phyloP scores from a whole-genome alignment of 2,888 invertebrate species.

The Ochropleura plecta region DNA sequence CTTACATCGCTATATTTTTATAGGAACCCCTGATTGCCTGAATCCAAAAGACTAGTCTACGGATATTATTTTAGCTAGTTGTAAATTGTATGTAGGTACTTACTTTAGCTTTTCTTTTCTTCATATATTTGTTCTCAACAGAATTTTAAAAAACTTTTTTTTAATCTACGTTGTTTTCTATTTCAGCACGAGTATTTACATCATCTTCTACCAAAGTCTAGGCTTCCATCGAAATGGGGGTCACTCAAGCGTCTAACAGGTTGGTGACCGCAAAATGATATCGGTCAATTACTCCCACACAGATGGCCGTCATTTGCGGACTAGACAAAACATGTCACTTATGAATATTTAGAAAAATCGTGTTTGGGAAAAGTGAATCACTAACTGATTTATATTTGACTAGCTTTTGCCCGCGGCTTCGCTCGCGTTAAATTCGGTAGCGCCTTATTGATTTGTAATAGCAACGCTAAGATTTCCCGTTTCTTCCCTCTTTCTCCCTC shows the following conservation, averaged over 20 bases:
- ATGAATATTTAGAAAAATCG: slow-evolving; percentile 7
- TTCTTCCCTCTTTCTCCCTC: too few species aligned
- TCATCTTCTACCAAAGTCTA: neutral
- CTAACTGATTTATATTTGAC: neutral
- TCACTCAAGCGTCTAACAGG: neutral
- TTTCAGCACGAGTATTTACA: neutral
- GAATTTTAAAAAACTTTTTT: neutral
- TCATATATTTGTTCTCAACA: neutral
- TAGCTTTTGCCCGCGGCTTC: too few species aligned
- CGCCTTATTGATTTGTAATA: too few species aligned
- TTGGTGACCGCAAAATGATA: slow-evolving; percentile 19
- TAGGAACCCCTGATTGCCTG: neutral
- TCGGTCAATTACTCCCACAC: slow-evolving; percentile 27
- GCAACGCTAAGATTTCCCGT: too few species aligned
- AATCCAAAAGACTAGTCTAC: neutral
- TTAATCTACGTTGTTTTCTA: neutral
- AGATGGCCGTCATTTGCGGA: neutral
- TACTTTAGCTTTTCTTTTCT: neutral
- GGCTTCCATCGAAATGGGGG: neutral
- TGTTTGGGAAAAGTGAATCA: neutral
- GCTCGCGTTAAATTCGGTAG: too few species aligned
- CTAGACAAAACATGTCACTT: slow-evolving; percentile 27
- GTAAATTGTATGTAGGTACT: neutral
- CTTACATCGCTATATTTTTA: neutral
- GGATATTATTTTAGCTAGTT: neutral